A percentile compares a stretch with the other conserved stretches of the same genome.
Conservation (phyloP, 2,797 vertebrate species). For the Sebastes wilsoni region DNA sequence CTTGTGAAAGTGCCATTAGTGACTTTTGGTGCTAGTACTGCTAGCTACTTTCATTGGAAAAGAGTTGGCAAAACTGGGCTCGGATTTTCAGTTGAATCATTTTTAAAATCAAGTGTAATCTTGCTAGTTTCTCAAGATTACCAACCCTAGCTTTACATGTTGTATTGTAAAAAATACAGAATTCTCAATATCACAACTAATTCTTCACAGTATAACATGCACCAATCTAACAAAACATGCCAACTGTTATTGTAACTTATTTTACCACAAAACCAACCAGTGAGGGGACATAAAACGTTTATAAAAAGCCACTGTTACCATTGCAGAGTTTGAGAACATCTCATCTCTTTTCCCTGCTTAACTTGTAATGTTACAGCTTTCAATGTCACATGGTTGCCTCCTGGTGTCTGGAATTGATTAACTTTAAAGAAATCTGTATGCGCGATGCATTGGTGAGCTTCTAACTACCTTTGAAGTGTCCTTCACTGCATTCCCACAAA, state of each 20-base stretch:
- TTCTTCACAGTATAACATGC: neutral
- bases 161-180: neutral
- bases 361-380: neutral
- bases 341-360: neutral
- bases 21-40: no score
- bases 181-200: neutral
- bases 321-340: neutral
- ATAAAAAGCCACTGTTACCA: neutral
- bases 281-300: neutral
- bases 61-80: neutral
- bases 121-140: neutral
- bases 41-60: no score
- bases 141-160: neutral
- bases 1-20: neutral
- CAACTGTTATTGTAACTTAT: neutral
- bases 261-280: neutral
- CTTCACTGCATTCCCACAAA: conserved; percentile 8
- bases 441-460: neutral
- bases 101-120: neutral
- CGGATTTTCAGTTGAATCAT: neutral
- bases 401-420: conserved; percentile 29
- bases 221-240: neutral
- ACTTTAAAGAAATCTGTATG: conserved; percentile 22
- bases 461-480: conserved; percentile 18
- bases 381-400: conserved; percentile 29